Percentiles rank a stretch among this genome's conserved stretches.
Evolutionary conservation across 30 jellyfish, hydroid and myxozoan genomes (phyloP).

Genomic region (Aurelia coerulea): DNA sequence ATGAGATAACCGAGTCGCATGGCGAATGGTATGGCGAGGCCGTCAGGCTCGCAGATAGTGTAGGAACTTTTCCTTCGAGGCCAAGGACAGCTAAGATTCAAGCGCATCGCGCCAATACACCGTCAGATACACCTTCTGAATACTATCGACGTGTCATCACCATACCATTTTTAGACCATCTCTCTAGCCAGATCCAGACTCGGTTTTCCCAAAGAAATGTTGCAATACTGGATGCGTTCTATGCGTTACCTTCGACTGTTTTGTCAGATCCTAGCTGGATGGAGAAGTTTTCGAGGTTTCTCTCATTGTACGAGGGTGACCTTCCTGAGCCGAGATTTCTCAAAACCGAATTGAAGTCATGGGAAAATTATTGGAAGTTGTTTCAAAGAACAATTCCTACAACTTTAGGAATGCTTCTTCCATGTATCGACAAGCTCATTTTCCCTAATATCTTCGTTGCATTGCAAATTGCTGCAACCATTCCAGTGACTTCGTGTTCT

Average conservation of each 20-base stretch:
- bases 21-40: slow-evolving; percentile 50
- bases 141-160: slow-evolving; percentile 22
- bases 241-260: slow-evolving; percentile 44
- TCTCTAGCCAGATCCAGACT: slow-evolving; percentile 14
- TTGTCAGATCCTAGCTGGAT: slow-evolving; percentile 2
- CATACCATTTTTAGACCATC: slow-evolving; percentile 47
- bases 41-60: neutral
- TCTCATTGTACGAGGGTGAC: slow-evolving; percentile 32
- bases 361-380: slow-evolving; percentile 46
- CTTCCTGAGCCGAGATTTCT: slow-evolving; percentile 60
- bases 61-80: slow-evolving; percentile 31
- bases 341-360: slow-evolving; percentile 42
- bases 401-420: slow-evolving; percentile 25
- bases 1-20: neutral
- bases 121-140: slow-evolving; percentile 9
- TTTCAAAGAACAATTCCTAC: slow-evolving; percentile 26
- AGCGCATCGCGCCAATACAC: slow-evolving; percentile 14
- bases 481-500: slow-evolving; percentile 68
- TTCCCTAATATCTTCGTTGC: slow-evolving; percentile 60
- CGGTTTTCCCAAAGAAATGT: slow-evolving; percentile 46
- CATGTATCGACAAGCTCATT: slow-evolving; percentile 35
- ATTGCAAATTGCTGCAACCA: slow-evolving; percentile 50
- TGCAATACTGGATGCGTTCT: slow-evolving; percentile 14
- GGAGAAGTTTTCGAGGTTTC: slow-evolving; percentile 33
- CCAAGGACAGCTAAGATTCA: slow-evolving; percentile 59